Evolutionary conservation across 2,888 invertebrate species (phyloP).

Genomic region (Platycnemis pennipes): DNA sequence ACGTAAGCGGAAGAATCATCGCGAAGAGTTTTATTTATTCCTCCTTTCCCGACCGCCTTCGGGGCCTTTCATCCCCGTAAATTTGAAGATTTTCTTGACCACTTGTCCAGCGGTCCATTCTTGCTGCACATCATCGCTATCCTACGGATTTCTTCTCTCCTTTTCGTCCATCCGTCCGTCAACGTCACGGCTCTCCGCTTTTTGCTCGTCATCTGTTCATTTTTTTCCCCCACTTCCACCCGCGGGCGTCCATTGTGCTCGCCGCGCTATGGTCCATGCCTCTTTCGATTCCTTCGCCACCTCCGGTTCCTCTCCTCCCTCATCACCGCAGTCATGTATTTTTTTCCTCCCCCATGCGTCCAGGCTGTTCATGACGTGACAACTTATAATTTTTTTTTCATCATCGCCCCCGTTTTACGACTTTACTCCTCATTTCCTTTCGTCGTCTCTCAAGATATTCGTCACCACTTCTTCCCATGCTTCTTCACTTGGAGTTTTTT

Average conservation of each 20-base stretch:
- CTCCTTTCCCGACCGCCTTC: background rate
- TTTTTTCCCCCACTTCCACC: background rate
- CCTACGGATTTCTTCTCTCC: background rate
- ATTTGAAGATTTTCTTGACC: background rate
- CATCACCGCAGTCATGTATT: background rate
- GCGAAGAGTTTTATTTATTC: background rate
- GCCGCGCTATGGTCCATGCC: constrained; percentile 29
- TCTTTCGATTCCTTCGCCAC: constrained; percentile 20
- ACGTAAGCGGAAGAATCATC: background rate
- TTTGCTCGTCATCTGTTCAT: constrained; percentile 39
- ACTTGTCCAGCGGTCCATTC: constrained; percentile 30
- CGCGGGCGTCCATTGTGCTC: constrained; percentile 18
- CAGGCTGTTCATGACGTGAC: constrained; percentile 18
- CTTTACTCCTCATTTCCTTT: constrained; percentile 22
- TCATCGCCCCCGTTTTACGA: constrained; percentile 11
- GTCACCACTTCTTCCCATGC: background rate
- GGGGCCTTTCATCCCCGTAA: background rate
- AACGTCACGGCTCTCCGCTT: constrained; percentile 8
- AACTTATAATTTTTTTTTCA: background rate
- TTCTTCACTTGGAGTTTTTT: background rate
- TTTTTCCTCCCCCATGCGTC: background rate
- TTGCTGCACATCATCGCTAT: background rate
- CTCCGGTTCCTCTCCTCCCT: background rate
- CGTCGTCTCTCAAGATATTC: background rate
- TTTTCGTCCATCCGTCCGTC: constrained; percentile 19